Evolutionary conservation across 2,797 vertebrate genomes (phyloP), one percentile per base, ranked within the genome.

Genomic region (Apogon talboti): DNA sequence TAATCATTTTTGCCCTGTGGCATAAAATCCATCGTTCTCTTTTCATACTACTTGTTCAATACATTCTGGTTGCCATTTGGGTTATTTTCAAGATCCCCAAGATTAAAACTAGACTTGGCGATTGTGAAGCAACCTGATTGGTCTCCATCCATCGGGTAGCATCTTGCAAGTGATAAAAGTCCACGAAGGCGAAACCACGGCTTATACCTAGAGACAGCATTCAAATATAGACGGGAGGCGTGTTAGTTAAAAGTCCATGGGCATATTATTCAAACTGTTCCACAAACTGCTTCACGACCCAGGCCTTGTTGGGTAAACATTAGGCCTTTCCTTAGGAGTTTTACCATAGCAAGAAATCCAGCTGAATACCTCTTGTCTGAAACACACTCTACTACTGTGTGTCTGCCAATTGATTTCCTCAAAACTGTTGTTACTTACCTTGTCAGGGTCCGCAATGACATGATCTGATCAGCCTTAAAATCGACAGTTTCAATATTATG

Each of bases 141-240:
- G 98, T 98, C 98, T 99, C 98, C 98, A 99, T 99, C 98, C 98
- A 99, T 96, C 97, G 96, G 95, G 98, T 98, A 98, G 98, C 96
- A 98, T 99, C 98, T 98, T 99, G 98, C 98, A 99, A 99, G 98
- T 99, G 98, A 99, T 99, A 98, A 99, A 99, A 99, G 96, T 99
- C 98, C 98, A 99, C 96, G 97, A 99, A 99, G 98, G 98, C 98
- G 96, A 99, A 99, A 98, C 98, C 97, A 96, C 98, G 97, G 98
- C 98, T 99, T 99, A 98, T 97, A 99, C 98, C 98, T 99, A 99
- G 98, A 99, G 97, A 98, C 98, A 98, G 98, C 97, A 99, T 99
- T 99, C 98, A 99, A 96, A 99, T 99, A 99, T 99, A 99, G 97
- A 99, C 96, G 98, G 98, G 97, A 99, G 96, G 98, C 92, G 97